Evolutionary conservation across 2,113 vertebrate species (phyloP).

Genomic region (Pelecanus crispus): DNA sequence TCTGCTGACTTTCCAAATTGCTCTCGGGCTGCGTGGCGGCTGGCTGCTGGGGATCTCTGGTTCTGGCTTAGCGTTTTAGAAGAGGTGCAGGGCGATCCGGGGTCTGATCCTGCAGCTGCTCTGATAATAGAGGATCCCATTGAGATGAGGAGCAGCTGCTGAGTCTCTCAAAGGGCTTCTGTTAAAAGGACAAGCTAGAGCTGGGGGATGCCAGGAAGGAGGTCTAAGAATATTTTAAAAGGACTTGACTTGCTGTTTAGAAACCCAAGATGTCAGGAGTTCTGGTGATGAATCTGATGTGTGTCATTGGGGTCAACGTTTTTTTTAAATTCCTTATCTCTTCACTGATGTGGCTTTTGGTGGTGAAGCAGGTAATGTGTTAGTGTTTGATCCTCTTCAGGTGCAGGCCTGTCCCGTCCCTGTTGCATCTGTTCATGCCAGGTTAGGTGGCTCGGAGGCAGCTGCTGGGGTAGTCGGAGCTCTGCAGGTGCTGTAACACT

Average conservation of each 20-base stretch:
- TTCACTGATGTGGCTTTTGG: neutral
- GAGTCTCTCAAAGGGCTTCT: conserved; percentile 23
- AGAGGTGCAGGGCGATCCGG: neutral
- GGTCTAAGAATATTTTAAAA: neutral
- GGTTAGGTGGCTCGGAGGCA: neutral
- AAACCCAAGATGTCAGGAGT: neutral
- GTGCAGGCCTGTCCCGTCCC: neutral
- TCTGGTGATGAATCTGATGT: neutral
- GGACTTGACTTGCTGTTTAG: neutral
- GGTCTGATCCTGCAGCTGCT: conserved; percentile 32
- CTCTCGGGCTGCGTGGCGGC: neutral
- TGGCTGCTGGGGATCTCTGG: neutral
- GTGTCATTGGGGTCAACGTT: neutral
- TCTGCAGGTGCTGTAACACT: neutral
- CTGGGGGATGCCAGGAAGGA: neutral
- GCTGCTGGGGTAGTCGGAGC: neutral
- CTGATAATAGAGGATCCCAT: neutral
- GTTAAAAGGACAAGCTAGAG: neutral
- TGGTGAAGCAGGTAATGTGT: neutral
- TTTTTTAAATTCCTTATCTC: neutral
- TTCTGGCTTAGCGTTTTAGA: neutral
- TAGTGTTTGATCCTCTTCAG: neutral
- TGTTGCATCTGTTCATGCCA: rapidly evolving
- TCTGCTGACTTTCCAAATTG: neutral
- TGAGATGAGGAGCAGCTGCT: conserved; percentile 44